Evolutionary conservation across 1,140 invertebrate genomes (phyloP), one percentile per base, ranked within the genome.

Genomic region (Mamestra configurata): DNA sequence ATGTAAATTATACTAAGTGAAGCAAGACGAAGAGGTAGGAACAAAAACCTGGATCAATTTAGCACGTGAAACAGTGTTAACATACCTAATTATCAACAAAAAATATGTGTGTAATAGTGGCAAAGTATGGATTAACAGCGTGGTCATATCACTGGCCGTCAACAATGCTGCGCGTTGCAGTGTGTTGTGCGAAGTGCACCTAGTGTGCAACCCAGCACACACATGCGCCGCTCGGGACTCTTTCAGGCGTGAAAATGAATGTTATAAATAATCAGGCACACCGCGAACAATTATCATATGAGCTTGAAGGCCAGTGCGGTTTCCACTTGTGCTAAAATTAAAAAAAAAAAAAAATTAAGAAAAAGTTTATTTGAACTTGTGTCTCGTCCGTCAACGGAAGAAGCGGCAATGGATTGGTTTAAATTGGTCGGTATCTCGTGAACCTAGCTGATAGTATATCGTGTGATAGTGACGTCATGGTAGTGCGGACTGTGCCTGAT

Each of bases 201-300:
- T 75, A 71, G 61, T 73, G 72, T 81, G 79, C 80, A 46, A 49
- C 64, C 73, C 70, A 61, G 6, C 80, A 84, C 79, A 72, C 83
- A 85, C 82, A 82, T 82, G 79, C 24, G 79, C 70, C 43, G 13
- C 8, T 61, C 57, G 75, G 82, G 57, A 83, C 31, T 87, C 90
- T 87, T 90, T 94, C 92, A 94, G 90, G 87, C 92, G 92, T 94
- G 89, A 94, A 93, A 93, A 90, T 92, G 88, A 94, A 94, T 94
- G 93, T 94, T 94, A 94, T 94, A 94, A 93, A 94, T 93, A 87
- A 82, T 86, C 88, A 90, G 79, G 87, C 89, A 82, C 88, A 84
- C 75, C 83, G 86, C 84, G 78, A 81, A 82, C 83, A 89, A 92
- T 92, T 92, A 93, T 92, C 89, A 94, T 91, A 94, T 88, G 83